Evolutionary conservation across 2,113 vertebrate species (phyloP).

Genomic region (Columba janthina): DNA sequence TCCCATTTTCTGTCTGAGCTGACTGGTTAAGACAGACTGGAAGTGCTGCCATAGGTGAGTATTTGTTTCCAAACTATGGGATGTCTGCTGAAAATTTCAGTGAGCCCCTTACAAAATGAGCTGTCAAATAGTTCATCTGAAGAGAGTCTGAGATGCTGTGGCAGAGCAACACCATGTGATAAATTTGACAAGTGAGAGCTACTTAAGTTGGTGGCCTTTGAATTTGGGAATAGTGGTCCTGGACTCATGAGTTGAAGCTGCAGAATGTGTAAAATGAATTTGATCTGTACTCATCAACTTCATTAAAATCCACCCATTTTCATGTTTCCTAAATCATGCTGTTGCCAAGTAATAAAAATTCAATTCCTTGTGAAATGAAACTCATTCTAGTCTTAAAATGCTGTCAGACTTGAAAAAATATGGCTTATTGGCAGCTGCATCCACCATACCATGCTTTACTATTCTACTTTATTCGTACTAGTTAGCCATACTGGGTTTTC

Average conservation of each 20-base stretch:
- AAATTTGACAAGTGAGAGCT: constrained; percentile 40
- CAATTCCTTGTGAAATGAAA: background rate
- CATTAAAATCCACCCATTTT: constrained; percentile 3
- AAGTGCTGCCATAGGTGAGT: constrained; percentile 3
- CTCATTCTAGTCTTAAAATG: background rate
- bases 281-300: background rate
- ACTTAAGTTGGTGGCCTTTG: constrained; percentile 26
- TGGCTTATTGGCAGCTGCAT: background rate
- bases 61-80: constrained; percentile 23
- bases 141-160: background rate
- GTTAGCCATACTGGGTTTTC: background rate
- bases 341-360: background rate
- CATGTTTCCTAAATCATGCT: background rate
- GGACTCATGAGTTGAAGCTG: constrained; percentile 2
- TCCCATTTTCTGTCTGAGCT: background rate
- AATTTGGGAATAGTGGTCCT: background rate
- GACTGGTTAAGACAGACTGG: background rate
- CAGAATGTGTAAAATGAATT: constrained; percentile 13
- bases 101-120: constrained; percentile 53
- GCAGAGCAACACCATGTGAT: constrained; percentile 10
- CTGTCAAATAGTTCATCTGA: constrained; percentile 50
- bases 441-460: background rate
- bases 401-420: background rate
- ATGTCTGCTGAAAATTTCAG: constrained; percentile 39
- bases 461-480: background rate